Conservation (phyloP, 2,888 invertebrate species). For the Yponomeuta cagnagella region DNA sequence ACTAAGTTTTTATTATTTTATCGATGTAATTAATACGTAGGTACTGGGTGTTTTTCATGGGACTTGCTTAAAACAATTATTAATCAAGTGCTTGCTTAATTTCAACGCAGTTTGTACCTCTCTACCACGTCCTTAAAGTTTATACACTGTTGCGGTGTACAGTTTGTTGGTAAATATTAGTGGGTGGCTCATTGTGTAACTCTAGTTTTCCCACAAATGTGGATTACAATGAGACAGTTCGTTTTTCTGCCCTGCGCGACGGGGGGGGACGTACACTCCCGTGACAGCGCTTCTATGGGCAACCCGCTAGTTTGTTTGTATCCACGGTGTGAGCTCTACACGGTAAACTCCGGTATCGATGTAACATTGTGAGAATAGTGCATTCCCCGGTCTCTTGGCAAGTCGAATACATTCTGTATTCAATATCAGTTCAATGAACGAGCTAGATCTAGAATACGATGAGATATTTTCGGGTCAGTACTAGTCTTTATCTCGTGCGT, state of each 20-base stretch:
- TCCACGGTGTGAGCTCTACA: background rate
- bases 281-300: constrained; percentile 15
- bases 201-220: constrained; percentile 60
- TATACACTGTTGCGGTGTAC: background rate
- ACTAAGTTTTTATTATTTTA: too few relatives aligned
- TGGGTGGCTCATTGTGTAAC: constrained; percentile 32
- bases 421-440: background rate
- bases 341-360: background rate
- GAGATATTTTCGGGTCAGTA: constrained; percentile 1
- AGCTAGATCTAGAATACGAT: background rate
- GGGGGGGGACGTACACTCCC: constrained; percentile 19
- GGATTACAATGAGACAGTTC: constrained; percentile 61
- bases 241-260: constrained; percentile 45
- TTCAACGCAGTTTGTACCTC: background rate
- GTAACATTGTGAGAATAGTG: constrained; percentile 6
- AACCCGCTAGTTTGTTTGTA: constrained; percentile 2
- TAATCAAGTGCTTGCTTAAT: background rate
- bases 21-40: too few relatives aligned
- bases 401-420: background rate
- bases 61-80: too few relatives aligned
- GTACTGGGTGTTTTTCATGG: too few relatives aligned
- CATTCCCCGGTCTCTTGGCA: background rate
- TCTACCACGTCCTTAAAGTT: background rate
- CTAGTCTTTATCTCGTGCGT: background rate
- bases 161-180: constrained; percentile 14